Conservation (phyloP, 1,140 invertebrate genomes). For the Trachymyrmex cornetzi region DNA sequence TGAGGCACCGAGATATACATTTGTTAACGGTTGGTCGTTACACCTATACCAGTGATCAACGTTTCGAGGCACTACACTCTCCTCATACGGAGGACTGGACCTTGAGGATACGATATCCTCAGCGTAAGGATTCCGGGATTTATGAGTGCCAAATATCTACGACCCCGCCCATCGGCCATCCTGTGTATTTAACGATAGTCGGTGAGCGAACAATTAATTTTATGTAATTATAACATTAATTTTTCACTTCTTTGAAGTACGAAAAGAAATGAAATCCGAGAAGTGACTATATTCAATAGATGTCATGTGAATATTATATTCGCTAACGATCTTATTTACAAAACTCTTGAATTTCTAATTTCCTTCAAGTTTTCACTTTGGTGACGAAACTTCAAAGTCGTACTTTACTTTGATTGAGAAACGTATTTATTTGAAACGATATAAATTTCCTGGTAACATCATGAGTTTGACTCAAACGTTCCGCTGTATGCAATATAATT, state of each 20-base stretch:
- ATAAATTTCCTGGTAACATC: conserved; percentile 52
- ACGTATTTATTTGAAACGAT: conserved; percentile 42
- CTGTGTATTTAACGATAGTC: conserved; percentile 90
- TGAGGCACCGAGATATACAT: conserved; percentile 87
- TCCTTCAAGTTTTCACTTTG: conserved; percentile 13
- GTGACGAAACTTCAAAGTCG: not conserved
- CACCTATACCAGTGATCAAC: conserved; percentile 88
- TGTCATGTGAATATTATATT: conserved; percentile 3
- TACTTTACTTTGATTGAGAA: conserved; percentile 26
- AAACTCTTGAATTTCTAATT: conserved; percentile 36
- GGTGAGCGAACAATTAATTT: conserved; percentile 87
- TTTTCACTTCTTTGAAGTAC: not conserved
- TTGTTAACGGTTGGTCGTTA: conserved; percentile 88
- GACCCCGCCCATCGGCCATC: conserved; percentile 91
- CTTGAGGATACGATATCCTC: conserved; percentile 90
- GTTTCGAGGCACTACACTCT: conserved; percentile 87
- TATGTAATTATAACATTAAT: not conserved
- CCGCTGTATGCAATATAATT: conserved; percentile 43
- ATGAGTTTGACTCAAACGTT: conserved; percentile 41
- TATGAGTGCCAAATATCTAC: conserved; percentile 94
- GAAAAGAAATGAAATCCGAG: not conserved
- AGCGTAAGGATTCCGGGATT: conserved; percentile 90
- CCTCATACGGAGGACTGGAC: conserved; percentile 89
- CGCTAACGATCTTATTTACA: conserved; percentile 24
- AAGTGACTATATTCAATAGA: not conserved